These are phyloP conservation scores for Steinernema carpocapsae DNA, from an alignment of 2,888 invertebrate genomes.

Conservation along the genomic window DNA sequence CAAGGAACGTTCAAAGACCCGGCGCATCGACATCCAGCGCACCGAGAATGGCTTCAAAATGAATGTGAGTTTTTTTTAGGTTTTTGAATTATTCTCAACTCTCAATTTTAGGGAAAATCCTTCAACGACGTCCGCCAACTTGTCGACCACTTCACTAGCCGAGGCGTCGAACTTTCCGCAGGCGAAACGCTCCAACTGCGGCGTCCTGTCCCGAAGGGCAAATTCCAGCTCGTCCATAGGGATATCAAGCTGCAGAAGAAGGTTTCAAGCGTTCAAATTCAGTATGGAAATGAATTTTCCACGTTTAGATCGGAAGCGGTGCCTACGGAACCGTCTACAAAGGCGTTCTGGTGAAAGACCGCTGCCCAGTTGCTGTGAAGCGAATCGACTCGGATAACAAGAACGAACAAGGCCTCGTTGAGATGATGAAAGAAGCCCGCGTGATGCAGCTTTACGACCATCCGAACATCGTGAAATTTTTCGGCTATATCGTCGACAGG, in stretches of 20 bases:
- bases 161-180: slow-evolving; percentile 41
- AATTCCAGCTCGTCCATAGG: slow-evolving; percentile 55
- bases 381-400: slow-evolving; percentile 44
- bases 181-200: slow-evolving; percentile 47
- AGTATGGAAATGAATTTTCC: neutral
- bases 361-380: slow-evolving; percentile 44
- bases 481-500: slow-evolving; percentile 59
- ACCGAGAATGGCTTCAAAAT: slow-evolving; percentile 26
- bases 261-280: no score
- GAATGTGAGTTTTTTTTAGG: neutral
- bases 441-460: slow-evolving; percentile 65
- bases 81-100: no score
- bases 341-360: slow-evolving; percentile 46
- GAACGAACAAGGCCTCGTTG: slow-evolving; percentile 47
- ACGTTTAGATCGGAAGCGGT: slow-evolving; percentile 53
- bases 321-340: slow-evolving; percentile 62
- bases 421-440: slow-evolving; percentile 65
- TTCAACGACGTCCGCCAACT: slow-evolving; percentile 45
- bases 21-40: slow-evolving; percentile 48
- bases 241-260: slow-evolving; percentile 58
- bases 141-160: slow-evolving; percentile 47
- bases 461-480: slow-evolving; percentile 61
- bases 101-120: slow-evolving; percentile 44
- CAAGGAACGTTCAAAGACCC: slow-evolving; percentile 40
- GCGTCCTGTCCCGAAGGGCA: slow-evolving; percentile 53